Percentiles rank a stretch among this genome's conserved stretches.
Conservation (phyloP, 2,113 vertebrate species). For the Mormoops blainvillei region DNA sequence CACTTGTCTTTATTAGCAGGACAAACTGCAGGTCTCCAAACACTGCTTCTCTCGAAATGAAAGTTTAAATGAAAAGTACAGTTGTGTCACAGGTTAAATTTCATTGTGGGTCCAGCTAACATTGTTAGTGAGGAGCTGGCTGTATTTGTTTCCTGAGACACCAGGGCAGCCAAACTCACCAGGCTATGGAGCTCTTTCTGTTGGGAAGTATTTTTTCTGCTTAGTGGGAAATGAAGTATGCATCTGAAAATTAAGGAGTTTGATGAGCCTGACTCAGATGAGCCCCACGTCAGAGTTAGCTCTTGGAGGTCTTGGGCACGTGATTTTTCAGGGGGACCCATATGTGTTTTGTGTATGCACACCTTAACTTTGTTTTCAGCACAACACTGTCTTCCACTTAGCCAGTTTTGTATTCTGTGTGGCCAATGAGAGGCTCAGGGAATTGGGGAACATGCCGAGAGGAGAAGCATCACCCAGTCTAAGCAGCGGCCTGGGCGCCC, state of each 20-base stretch:
- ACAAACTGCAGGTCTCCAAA: slow-evolving; percentile 85
- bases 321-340: not conserved
- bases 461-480: not conserved
- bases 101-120: slow-evolving; percentile 83
- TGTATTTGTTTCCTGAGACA: slow-evolving; percentile 83
- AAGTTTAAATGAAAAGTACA: slow-evolving; percentile 90
- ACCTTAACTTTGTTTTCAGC: not conserved
- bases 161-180: slow-evolving; percentile 76
- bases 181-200: slow-evolving; percentile 54
- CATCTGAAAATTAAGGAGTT: not conserved
- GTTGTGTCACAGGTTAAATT: slow-evolving; percentile 86
- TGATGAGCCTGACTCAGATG: not conserved
- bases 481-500: not conserved
- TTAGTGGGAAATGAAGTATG: not conserved
- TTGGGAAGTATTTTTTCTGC: not conserved
- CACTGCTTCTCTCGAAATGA: slow-evolving; percentile 85
- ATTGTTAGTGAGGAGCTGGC: slow-evolving; percentile 80
- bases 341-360: not conserved
- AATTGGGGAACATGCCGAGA: not conserved
- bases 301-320: not conserved
- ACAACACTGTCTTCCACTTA: not conserved
- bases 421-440: not conserved
- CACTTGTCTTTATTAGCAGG: slow-evolving; percentile 90
- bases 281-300: not conserved
- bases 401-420: not conserved